A percentile compares a stretch with the other conserved stretches of the same genome.
Conservation (phyloP, 2,888 invertebrate species). For the Spicauda simplicius region DNA sequence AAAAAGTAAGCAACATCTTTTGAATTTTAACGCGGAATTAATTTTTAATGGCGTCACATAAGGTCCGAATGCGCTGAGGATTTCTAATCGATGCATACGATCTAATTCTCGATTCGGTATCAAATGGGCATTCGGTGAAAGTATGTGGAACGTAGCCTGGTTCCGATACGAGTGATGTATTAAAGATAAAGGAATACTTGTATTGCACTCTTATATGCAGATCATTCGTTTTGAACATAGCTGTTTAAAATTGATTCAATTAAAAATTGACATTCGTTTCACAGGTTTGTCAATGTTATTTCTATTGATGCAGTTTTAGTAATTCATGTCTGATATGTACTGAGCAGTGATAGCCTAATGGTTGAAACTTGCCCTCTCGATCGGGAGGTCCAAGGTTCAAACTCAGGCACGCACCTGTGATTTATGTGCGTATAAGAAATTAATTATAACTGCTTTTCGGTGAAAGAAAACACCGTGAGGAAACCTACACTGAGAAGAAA, state of each 20-base stretch:
- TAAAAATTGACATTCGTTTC: too few relatives aligned
- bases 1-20: slow-evolving; percentile 31
- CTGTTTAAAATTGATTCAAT: background rate
- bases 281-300: too few relatives aligned
- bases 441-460: too few relatives aligned
- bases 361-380: too few relatives aligned
- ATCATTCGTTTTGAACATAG: background rate
- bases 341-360: too few relatives aligned
- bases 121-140: slow-evolving; percentile 53
- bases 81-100: slow-evolving; percentile 38
- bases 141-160: slow-evolving; percentile 54
- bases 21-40: slow-evolving; percentile 55
- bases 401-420: too few relatives aligned
- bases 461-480: too few relatives aligned
- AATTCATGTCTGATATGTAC: too few relatives aligned
- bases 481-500: too few relatives aligned
- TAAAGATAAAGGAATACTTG: slow-evolving; percentile 41
- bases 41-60: slow-evolving; percentile 46
- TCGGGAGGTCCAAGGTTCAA: too few relatives aligned
- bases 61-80: slow-evolving; percentile 20
- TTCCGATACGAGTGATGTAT: slow-evolving; percentile 51
- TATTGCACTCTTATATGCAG: background rate
- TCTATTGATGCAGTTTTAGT: too few relatives aligned
- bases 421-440: too few relatives aligned
- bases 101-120: slow-evolving; percentile 41